Conservation (phyloP, 2,113 vertebrate species). For the Smithornis capensis region DNA sequence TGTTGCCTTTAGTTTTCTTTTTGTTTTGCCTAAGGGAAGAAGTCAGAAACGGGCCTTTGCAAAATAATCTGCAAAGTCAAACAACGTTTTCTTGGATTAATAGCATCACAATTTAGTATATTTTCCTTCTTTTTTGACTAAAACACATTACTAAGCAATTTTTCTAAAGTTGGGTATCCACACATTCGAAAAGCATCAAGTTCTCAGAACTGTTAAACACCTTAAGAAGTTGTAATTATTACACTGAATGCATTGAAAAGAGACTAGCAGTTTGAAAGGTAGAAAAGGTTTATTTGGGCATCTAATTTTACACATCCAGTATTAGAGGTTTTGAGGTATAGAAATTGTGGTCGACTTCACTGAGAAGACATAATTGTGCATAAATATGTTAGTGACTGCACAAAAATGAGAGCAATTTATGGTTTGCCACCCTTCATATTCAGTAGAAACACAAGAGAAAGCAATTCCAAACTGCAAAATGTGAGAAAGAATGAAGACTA, state of each 20-base stretch:
- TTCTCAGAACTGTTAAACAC: not conserved
- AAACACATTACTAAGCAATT: not conserved
- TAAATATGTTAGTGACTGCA: not conserved
- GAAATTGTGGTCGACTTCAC: not conserved
- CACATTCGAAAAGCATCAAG: not conserved
- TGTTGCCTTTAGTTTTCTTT: not conserved
- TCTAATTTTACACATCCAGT: not conserved
- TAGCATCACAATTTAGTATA: not conserved
- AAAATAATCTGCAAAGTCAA: not conserved
- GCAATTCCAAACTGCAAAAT: not conserved
- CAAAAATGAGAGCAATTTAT: not conserved
- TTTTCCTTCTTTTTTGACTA: not conserved
- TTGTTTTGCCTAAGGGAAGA: not conserved
- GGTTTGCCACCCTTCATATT: not conserved
- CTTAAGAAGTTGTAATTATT: not conserved
- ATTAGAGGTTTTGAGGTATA: not conserved
- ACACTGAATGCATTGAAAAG: not conserved
- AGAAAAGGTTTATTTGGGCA: not conserved
- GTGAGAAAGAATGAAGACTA: not conserved
- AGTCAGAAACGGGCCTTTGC: not conserved
- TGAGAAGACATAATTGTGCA: not conserved
- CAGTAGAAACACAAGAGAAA: not conserved
- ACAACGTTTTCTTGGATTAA: not conserved
- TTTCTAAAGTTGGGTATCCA: not conserved
- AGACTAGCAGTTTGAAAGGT: accelerated